phyloP scores from a whole-genome alignment of 2,113 vertebrate genomes.

The Carettochelys insculpta region DNA sequence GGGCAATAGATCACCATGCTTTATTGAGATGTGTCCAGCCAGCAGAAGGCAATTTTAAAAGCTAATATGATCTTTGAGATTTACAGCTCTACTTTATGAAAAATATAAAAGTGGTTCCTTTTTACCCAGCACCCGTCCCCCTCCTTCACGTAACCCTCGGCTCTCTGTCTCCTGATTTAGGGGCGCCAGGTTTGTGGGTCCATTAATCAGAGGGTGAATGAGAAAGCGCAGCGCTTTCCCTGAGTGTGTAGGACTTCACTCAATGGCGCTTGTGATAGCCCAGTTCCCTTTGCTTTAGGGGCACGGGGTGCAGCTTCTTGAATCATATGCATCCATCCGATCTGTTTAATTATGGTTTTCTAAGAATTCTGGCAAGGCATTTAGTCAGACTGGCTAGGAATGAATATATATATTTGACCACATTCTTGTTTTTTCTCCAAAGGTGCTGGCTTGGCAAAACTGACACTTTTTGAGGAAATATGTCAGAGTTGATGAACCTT shows the following conservation, averaged over 20 bases:
- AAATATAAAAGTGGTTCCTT: neutral
- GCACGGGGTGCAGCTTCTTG: neutral
- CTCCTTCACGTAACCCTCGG: fast-evolving
- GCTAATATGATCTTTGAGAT: neutral
- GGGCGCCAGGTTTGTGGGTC: neutral
- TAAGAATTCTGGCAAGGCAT: fast-evolving
- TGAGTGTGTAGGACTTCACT: fast-evolving
- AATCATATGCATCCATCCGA: fast-evolving
- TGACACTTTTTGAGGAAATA: neutral
- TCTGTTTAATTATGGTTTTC: fast-evolving
- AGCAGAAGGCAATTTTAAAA: neutral
- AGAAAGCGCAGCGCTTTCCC: neutral
- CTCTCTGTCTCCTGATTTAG: neutral
- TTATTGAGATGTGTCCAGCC: neutral
- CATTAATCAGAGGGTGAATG: neutral
- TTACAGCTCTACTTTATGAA: neutral
- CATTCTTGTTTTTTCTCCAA: neutral
- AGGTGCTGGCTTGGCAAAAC: neutral
- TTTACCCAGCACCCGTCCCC: fast-evolving
- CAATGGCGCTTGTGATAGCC: neutral
- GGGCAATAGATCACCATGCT: neutral
- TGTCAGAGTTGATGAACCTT: neutral
- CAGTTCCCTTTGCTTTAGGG: neutral
- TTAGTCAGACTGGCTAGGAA: neutral
- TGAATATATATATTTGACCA: neutral